Evolutionary conservation across 1,140 invertebrate genomes (phyloP), one percentile per base, ranked within the genome.

Genomic region (Zaprionus tsacasi): DNA sequence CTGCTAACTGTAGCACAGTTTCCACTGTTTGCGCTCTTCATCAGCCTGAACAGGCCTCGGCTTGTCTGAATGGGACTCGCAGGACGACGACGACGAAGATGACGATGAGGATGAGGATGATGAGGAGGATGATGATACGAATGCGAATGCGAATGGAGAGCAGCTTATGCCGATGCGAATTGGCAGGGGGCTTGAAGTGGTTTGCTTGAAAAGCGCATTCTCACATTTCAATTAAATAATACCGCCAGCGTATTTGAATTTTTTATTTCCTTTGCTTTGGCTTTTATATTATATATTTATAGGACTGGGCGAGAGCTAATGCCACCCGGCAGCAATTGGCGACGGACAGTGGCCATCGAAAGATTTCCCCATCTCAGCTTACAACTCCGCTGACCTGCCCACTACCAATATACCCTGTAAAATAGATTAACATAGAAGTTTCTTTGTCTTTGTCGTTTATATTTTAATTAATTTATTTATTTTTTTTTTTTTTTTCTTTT

Each of bases 221-320:
- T 81, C 85, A 85, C 85, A 89, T 88, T 89, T 88, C 81, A 81
- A 81, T 85, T 81, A 89, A 85, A 89, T 89, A 88, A 89, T 72
- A 83, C 70, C 75, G 78, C 36, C 52, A 73, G 68, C 60, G 63
- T 76, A 63, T 70, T 82, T 78, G 65, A 75, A 71, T 78, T 78
- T 67, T 70, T 50, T 75, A 45, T 35, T 66, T 54, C 21, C 27
- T 54, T 57, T 61, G 35, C 60, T 11, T 61, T 73, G 56, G 64
- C 79, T 79, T 74, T 86, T 66, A 85, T 66, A 86, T 81, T 81
- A 86, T 66, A 85, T 66, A 85, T 86, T 86, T 81, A 85, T 85
- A 76, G 82, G 81, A 64, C 76, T 74, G 78, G 74, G 78, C 70
- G 67, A 75, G 45, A 60, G 52, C 21, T 21, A 21, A 21, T 21